Evolutionary conservation across 2,888 invertebrate genomes (phyloP), one percentile per base, ranked within the genome.

Genomic region (Alviniconcha strummeri): DNA sequence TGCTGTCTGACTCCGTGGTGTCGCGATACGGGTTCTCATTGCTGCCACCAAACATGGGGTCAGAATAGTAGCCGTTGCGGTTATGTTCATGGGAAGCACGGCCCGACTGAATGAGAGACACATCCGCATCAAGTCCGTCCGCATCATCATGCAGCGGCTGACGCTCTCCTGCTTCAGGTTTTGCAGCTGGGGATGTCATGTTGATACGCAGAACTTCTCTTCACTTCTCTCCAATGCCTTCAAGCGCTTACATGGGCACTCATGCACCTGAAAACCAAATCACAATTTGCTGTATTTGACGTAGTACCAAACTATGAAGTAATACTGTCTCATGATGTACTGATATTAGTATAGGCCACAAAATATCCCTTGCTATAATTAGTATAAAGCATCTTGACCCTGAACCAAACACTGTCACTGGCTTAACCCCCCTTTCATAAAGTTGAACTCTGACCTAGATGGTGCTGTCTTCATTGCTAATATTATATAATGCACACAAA

Each of bases 1-100:
- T 89, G 83, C 89, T 89, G 13, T 89, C 87, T 7, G 90, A 90
- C 80, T 91, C 89, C 56, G 92, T 92, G 5, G 91, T 92, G 83
- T 92, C 92, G 67, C 88, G 87, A 85, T 91, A 92, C 0, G 92
- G 92, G 84, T 91, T 92, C 81, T 91, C 90, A 15, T 88, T 83
- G 8, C 88, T 89, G 84, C 89, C 90, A 54, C 88, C 88, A 69
- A 91, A 88, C 6, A 89, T 87, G 36, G 91, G 89, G 55, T 92
- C 92, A 6, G 89, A 86, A 55, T 87, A 87, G 19, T 87, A 84
- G 17, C 84, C 85, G 81, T 86, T 85, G 52, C 85, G 83, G 69
- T 85, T 83, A 57, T 76, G 60, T 55, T 86, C 84, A 17, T 57
- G 36, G 15, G 80, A 52, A 1, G 79, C 64, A 8, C 84, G 86